Evolutionary conservation across 2,113 vertebrate species (phyloP), one percentile per base, ranked within the genome.

Genomic region (Microcebus ravelobensis): DNA sequence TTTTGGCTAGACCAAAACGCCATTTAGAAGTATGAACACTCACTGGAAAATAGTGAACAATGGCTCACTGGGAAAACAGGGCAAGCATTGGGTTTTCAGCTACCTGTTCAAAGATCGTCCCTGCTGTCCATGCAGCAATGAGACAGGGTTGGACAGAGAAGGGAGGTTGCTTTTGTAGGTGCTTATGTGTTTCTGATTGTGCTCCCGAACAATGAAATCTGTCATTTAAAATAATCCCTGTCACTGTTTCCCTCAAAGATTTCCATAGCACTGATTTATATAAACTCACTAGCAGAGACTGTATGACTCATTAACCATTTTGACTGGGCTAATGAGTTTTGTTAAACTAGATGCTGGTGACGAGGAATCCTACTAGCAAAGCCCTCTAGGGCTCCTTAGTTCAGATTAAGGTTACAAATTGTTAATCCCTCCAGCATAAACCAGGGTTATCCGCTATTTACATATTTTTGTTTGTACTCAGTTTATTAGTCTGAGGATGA

Each of bases 401-500:
- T 71, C 67, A 42, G 34, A 59, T 59, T 8, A 52, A 36, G 39
- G 57, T 29, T 29, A 15, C 25, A 13, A 15, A 21, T 11, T 23
- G 10, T 34, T 65, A 34, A 45, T 36, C 76, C 61, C 79, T 34
- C 36, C 18, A 3, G 50, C 12, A 20, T 42, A 36, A 67, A 45
- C 31, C 36, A 2, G 31, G 71, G 6, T 74, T 59, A 74, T 12
- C 80, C 5, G 34, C 67, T 55, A 17, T n/a, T 10, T 63, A 9
- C 39, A 84, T 76, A 45, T 91, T 45, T 67, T 84, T 70, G 57
- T 86, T 91, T 87, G 80, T 8, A 55, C 77, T 74, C 71, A 29
- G 88, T 83, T 86, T 96, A 65, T 95, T 92, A 91, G 61, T 87
- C 45, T 91, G 84, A 63, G 90, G 87, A 76, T 92, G 93, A 96